Evolutionary conservation across 2,797 vertebrate species (phyloP).

Genomic region (Poeciliopsis gracilis): DNA sequence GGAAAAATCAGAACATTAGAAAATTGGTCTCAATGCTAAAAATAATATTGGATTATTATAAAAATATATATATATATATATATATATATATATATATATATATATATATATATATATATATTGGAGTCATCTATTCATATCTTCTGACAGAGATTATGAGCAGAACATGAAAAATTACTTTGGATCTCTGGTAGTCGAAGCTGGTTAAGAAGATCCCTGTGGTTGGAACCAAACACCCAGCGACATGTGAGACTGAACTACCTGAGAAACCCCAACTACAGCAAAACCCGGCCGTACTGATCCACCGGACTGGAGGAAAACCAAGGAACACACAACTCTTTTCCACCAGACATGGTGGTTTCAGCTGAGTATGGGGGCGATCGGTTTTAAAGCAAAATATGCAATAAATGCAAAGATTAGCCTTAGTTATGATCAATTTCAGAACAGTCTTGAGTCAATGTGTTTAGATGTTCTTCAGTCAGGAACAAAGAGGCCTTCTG

Average conservation of each 20-base stretch:
- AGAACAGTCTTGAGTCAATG: neutral
- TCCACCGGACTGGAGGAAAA: neutral
- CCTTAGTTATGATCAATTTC: neutral
- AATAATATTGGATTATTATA: neutral
- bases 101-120: too few species aligned
- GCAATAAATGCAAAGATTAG: neutral
- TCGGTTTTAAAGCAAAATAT: neutral
- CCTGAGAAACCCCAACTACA: neutral
- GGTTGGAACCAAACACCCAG: neutral
- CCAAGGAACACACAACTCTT: neutral
- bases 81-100: too few species aligned
- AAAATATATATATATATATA: too few species aligned
- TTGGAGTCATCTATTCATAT: neutral
- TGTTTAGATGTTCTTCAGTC: neutral
- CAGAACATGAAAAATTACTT: slow-evolving; percentile 1
- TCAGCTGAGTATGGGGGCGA: neutral
- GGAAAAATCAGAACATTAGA: neutral
- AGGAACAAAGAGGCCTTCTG: neutral
- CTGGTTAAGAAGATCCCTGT: neutral
- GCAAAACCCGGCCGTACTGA: neutral
- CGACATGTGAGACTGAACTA: neutral
- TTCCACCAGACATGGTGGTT: neutral
- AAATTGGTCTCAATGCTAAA: neutral
- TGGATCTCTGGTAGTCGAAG: neutral
- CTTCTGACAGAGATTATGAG: neutral